These are phyloP conservation scores for Pinctada fucata DNA, from an alignment of 2,888 invertebrate genomes.

Conservation along the genomic window DNA sequence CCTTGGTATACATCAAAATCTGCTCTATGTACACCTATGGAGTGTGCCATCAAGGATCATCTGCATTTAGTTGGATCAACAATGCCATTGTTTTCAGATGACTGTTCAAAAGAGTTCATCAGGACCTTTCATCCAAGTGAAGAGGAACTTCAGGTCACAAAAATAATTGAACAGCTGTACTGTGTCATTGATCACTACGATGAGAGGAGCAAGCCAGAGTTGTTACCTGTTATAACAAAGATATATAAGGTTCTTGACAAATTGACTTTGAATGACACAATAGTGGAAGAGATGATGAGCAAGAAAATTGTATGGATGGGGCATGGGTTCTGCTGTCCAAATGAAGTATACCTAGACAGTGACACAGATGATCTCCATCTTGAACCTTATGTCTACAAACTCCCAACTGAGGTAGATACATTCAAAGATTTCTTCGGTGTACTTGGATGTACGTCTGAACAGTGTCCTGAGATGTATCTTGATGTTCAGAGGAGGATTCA, in stretches of 20 bases:
- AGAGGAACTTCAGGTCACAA: neutral
- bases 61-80: constrained; percentile 19
- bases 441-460: constrained; percentile 39
- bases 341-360: constrained; percentile 25
- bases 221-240: constrained; percentile 21
- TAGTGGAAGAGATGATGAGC: neutral
- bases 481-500: constrained; percentile 36
- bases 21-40: constrained; percentile 2
- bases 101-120: neutral
- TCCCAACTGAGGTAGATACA: constrained; percentile 41
- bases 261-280: neutral
- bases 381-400: constrained; percentile 41
- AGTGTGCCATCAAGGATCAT: neutral
- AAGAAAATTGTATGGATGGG: constrained; percentile 45
- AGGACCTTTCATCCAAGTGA: neutral
- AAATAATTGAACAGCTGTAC: constrained; percentile 32
- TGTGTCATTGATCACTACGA: constrained; percentile 26
- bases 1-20: constrained; percentile 2
- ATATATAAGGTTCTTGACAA: constrained; percentile 34
- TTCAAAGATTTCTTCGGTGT: constrained; percentile 30
- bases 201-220: constrained; percentile 31
- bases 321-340: constrained; percentile 39
- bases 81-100: constrained; percentile 2
- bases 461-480: constrained; percentile 30
- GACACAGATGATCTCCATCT: constrained; percentile 34